phyloP scores from a whole-genome alignment of 2,888 invertebrate genomes.

The Apamea crenata region DNA sequence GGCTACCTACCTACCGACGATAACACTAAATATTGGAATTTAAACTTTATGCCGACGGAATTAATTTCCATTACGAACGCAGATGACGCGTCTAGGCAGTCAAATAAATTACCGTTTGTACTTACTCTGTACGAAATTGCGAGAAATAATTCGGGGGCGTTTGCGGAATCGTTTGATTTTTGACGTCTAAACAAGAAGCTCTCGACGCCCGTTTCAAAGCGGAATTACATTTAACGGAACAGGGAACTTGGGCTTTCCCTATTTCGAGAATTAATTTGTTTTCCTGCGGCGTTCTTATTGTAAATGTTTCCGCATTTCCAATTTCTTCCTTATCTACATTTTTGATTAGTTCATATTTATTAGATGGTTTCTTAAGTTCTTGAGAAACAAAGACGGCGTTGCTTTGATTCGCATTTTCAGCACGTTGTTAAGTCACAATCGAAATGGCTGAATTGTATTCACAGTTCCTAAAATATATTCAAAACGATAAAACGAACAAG shows the following conservation, averaged over 20 bases:
- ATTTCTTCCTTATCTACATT: slow-evolving; percentile 53
- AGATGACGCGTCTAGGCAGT: slow-evolving; percentile 67
- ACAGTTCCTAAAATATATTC: slow-evolving; percentile 3
- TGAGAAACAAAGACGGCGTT: slow-evolving; percentile 1
- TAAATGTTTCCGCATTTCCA: slow-evolving; percentile 57
- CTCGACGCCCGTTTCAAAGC: slow-evolving; percentile 44
- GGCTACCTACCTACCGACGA: slow-evolving; percentile 51
- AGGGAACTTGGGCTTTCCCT: slow-evolving; percentile 55
- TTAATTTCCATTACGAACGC: slow-evolving; percentile 55
- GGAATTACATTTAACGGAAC: slow-evolving; percentile 62
- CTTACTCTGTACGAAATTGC: slow-evolving; percentile 43
- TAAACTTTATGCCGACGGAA: slow-evolving; percentile 51
- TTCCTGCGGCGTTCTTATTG: slow-evolving; percentile 58
- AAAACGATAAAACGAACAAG: slow-evolving; percentile 23
- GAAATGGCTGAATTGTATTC: neutral
- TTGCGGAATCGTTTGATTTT: slow-evolving; percentile 55
- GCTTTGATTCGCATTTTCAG: neutral
- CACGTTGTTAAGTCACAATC: neutral
- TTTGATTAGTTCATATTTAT: slow-evolving; percentile 58
- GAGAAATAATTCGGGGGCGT: slow-evolving; percentile 48
- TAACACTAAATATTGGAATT: slow-evolving; percentile 50
- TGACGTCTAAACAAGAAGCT: slow-evolving; percentile 60
- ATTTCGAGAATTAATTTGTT: slow-evolving; percentile 65
- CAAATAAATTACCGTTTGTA: slow-evolving; percentile 61
- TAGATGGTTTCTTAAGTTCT: slow-evolving; percentile 8